Base-by-base conservation (phyloP, 2,888 invertebrate species). In the Tachina lurida region DNA sequence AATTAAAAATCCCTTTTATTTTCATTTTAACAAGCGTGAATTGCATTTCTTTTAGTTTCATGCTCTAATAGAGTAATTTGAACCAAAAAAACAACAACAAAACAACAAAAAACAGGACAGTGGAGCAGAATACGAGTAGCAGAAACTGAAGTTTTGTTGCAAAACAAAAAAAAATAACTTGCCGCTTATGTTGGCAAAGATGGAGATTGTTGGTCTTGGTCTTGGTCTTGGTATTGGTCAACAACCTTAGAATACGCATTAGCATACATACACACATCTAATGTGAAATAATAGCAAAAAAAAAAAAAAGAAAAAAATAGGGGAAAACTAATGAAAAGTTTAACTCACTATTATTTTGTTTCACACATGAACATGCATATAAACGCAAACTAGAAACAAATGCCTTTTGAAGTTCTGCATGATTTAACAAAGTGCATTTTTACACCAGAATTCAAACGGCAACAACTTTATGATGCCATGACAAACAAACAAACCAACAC, bases 391-490 rank as follows among this genome's bases (percentile, higher is more conserved):
- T 41, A 19, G 47, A 68, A 75, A 68, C 31, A 31, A 62, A 22
- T 71, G 52, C 31, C 76, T 79, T 87, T 84, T 87, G 84, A 84
- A 82, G 87, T 82, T 82, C 70, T 82, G 76, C 84, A 78, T 78
- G 86, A 87, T 87, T 87, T 87, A 67, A 81, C 78, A 83, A 84
- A 79, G 83, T 75, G 74, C 78, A 82, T 78, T 65, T 80, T 80
- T 75, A 75, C 75, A 79, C 22, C 47, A 68, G 73, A 60, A 67
- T 77, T 78, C 67, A 77, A 63, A 82, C 75, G 68, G 62, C 22
- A 54, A 17, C 49, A 75, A 58, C 19, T 41, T 56, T 17, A 12
- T 62, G 31, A 54, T 63, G 62, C n/a, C 75, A 54, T 54, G n/a
- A 39, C n/a, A 39, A 31, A 39, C 8, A 60, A 17, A 60, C 60